Base-by-base conservation (phyloP, 1,140 invertebrate genomes). In the Pogonomyrmex californicus region DNA sequence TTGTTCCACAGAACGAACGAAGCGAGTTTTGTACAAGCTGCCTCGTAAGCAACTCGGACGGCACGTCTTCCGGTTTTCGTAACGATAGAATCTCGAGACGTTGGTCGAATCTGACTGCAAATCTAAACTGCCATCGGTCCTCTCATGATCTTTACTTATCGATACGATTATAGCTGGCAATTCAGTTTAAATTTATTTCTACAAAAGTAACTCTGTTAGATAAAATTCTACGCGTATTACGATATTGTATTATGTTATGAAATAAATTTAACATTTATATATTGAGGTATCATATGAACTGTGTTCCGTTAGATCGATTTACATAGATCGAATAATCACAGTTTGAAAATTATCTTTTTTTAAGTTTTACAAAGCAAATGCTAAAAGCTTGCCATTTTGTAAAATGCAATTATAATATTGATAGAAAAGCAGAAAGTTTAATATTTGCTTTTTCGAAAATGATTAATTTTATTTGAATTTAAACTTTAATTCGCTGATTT, bases 21-120 rank as follows among this genome's bases (percentile, higher is more conserved):
- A 47, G 36, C n/a, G 76, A 47, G 54, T 78, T 89, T 90, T 83
- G 86, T 56, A 33, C 63, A 76, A 86, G 87, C 33, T 85, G 89
- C 86, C 86, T 91, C 81, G 91, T 91, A 94, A 94, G 92, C 92
- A 93, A 88, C 88, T 94, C 91, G 91, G 91, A 91, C 88, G 70
- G 88, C 87, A 89, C 87, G 89, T 92, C 90, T 93, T 93, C 88
- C 92, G 86, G 88, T 88, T 93, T 93, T 90, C 89, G 90, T 89
- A 77, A 71, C 82, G 63, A 47, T 66, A 63, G n/a, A 86, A 66
- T 79, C 65, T 68, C 86, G 88, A 91, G 90, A 91, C 92, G 91
- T 92, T 93, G 92, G 94, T 94, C 90, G 90, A 85, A 90, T 91
- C 86, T 77, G 41, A 4, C 44, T 88, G n/a, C 9, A 17, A 88